These are phyloP conservation scores for Otus sunia DNA, from an alignment of 2,113 vertebrate genomes.

Conservation along the genomic window DNA sequence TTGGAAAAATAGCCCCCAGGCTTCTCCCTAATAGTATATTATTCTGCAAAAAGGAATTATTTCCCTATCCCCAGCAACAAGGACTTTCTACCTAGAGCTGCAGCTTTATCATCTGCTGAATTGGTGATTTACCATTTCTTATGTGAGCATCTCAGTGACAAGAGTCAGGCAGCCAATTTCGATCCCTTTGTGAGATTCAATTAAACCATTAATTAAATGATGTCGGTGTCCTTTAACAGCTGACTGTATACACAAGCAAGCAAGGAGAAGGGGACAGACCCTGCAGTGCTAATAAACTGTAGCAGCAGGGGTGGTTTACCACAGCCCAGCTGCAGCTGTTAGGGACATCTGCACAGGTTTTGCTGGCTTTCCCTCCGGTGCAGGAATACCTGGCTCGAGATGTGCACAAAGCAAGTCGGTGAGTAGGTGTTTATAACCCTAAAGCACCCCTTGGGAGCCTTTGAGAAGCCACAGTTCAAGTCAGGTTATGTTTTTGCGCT, in stretches of 20 bases:
- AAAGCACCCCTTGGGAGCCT: not conserved
- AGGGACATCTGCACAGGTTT: not conserved
- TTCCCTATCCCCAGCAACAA: not conserved
- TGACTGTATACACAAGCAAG: not conserved
- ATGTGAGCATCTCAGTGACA: not conserved
- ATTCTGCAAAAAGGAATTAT: not conserved
- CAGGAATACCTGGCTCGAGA: not conserved
- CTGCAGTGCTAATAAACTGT: constrained; percentile 14
- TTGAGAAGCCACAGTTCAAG: not conserved
- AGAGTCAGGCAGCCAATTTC: constrained; percentile 13
- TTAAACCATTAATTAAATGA: constrained; percentile 45
- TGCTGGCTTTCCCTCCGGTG: not conserved
- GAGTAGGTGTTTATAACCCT: constrained; percentile 15
- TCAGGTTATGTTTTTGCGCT: not conserved
- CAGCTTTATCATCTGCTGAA: constrained; percentile 25
- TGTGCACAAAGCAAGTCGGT: not conserved
- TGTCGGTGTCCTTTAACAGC: constrained; percentile 50
- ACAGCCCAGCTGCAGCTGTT: constrained; percentile 4
- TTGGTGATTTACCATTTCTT: constrained; percentile 37
- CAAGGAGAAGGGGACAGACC: not conserved
- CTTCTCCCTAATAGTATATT: not conserved
- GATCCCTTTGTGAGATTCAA: constrained; percentile 43
- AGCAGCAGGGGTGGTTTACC: constrained; percentile 20
- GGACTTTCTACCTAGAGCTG: not conserved
- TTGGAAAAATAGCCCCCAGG: not conserved